Percentiles rank a stretch among this genome's conserved stretches.
phyloP scores from a whole-genome alignment of 2,888 invertebrate genomes.

The Nymphalis polychloros region DNA sequence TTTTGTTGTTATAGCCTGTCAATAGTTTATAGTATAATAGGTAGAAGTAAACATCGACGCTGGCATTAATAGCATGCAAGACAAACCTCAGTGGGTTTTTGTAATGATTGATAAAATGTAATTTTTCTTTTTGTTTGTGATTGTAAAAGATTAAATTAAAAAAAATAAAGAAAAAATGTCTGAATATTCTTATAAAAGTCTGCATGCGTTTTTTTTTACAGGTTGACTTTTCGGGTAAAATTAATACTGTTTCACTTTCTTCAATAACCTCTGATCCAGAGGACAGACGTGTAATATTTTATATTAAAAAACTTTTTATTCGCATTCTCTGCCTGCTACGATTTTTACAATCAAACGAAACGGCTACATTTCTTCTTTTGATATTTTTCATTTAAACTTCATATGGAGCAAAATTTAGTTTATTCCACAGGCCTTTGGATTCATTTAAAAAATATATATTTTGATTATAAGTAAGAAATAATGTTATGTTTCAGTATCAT shows the following conservation, averaged over 20 bases:
- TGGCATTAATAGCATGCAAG: too few species aligned
- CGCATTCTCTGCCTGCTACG: slow-evolving; percentile 46
- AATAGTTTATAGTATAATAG: too few species aligned
- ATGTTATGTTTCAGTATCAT: neutral
- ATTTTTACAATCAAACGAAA: slow-evolving; percentile 42
- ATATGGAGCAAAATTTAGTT: neutral
- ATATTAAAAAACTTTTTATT: slow-evolving; percentile 80
- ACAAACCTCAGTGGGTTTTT: too few species aligned
- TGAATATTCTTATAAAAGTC: neutral
- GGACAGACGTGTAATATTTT: slow-evolving; percentile 66
- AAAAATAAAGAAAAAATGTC: too few species aligned
- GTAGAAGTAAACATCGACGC: too few species aligned
- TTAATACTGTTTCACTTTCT: neutral
- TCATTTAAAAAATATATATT: too few species aligned
- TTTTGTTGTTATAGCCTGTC: too few species aligned
- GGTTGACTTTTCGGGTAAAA: neutral
- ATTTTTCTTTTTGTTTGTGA: too few species aligned
- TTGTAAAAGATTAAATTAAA: too few species aligned
- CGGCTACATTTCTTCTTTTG: slow-evolving; percentile 22
- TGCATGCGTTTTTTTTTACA: neutral
- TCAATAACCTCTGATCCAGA: slow-evolving; percentile 67
- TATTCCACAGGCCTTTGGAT: neutral
- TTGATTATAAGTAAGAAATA: neutral
- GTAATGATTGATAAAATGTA: too few species aligned
- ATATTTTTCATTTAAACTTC: slow-evolving; percentile 3